These are phyloP conservation scores for Drosophila limbata DNA, from an alignment of 2,888 invertebrate genomes.

Conservation along the genomic window DNA sequence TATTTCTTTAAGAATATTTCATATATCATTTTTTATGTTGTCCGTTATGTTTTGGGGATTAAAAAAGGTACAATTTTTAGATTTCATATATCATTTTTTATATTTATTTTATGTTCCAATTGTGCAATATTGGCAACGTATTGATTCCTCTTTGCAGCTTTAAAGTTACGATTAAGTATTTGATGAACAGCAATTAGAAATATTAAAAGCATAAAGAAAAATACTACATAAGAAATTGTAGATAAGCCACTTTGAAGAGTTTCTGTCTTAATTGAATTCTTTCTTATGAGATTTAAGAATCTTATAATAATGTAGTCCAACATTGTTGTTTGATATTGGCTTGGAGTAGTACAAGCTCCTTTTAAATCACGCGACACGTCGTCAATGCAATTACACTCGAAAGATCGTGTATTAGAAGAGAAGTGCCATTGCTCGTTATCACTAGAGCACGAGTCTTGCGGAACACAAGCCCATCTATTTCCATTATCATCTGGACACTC, in stretches of 20 bases:
- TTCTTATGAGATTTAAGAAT: background rate
- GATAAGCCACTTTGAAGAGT: background rate
- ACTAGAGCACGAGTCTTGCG: background rate
- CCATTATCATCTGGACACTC: background rate
- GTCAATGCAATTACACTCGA: background rate
- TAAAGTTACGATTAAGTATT: background rate
- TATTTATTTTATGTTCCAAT: background rate
- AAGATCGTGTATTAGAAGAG: background rate
- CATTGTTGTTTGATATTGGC: background rate
- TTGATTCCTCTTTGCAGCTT: background rate
- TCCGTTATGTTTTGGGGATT: too few relatives aligned
- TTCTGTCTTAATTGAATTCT: background rate
- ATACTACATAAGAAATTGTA: background rate
- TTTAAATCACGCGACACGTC: background rate
- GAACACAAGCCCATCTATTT: background rate
- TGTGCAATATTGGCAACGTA: background rate
- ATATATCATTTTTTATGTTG: too few relatives aligned
- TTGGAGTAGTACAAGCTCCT: background rate
- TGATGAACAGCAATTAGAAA: conserved; percentile 3
- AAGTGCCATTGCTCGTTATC: background rate
- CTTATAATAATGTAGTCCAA: background rate
- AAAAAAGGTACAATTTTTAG: too few relatives aligned
- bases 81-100: background rate
- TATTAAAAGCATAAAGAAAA: conserved; percentile 2
- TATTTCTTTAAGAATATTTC: too few relatives aligned